Conservation (phyloP, 1,140 invertebrate species). For the Bicyclus anynana region DNA sequence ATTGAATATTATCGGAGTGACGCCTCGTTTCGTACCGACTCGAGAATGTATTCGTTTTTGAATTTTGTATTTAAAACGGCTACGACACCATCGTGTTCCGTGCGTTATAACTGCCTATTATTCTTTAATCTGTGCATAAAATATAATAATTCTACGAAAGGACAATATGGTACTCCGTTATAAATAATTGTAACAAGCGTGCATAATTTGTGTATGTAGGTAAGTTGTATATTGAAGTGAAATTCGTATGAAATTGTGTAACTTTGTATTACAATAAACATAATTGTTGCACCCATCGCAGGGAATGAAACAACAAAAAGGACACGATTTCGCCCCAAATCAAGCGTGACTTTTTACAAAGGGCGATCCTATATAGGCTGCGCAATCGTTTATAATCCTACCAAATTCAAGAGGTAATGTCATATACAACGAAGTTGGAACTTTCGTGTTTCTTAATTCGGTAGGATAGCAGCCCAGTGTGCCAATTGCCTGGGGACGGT, state of each 20-base stretch:
- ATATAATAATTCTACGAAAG: not conserved
- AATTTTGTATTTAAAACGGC: too few species aligned
- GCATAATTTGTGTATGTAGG: conserved; percentile 20
- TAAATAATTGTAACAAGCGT: conserved; percentile 18
- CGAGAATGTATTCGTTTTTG: too few species aligned
- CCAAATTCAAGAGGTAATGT: conserved; percentile 35
- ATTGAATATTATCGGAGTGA: too few species aligned
- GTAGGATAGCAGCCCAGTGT: conserved; percentile 44
- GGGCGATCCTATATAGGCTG: conserved; percentile 48
- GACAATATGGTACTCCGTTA: not conserved
- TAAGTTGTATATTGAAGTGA: not conserved
- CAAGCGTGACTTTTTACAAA: conserved; percentile 71
- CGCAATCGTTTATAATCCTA: conserved; percentile 49
- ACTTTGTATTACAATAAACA: conserved; percentile 35
- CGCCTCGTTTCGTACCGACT: too few species aligned
- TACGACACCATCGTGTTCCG: too few species aligned
- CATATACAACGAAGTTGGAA: not conserved
- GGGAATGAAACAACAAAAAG: conserved; percentile 69
- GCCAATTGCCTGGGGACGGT: conserved; percentile 61
- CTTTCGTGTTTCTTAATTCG: conserved; percentile 24
- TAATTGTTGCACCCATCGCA: conserved; percentile 67
- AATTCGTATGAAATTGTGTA: conserved; percentile 19
- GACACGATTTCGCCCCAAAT: conserved; percentile 71
- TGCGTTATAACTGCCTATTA: too few species aligned
- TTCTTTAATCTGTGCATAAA: too few species aligned